Evolutionary conservation across 1,140 invertebrate genomes (phyloP).

Genomic region (Globodera rostochiensis): DNA sequence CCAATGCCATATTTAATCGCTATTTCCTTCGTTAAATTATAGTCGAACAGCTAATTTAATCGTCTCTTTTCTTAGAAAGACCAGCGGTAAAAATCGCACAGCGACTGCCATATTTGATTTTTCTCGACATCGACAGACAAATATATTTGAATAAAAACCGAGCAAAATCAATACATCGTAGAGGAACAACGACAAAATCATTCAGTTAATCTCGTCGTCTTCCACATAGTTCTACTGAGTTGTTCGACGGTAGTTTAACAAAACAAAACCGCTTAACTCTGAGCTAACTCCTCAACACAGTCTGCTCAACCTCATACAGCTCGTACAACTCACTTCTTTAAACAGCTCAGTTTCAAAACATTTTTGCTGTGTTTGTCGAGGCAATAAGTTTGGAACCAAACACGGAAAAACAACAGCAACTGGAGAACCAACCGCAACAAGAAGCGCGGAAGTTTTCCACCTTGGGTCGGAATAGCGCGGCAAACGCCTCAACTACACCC

Average conservation of each 20-base stretch:
- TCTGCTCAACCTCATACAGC: neutral
- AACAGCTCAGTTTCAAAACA: neutral
- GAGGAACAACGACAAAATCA: too few species aligned
- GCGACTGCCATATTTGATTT: neutral
- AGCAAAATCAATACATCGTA: too few species aligned
- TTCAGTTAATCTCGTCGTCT: neutral
- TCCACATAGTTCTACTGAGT: neutral
- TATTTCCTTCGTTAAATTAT: too few species aligned
- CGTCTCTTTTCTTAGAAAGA: too few species aligned
- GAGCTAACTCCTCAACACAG: neutral
- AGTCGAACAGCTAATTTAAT: too few species aligned
- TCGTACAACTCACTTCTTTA: neutral
- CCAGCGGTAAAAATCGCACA: too few species aligned
- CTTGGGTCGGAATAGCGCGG: neutral
- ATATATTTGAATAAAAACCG: too few species aligned
- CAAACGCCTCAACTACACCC: constrained; percentile 12
- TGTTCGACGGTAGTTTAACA: neutral
- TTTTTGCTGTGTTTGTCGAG: neutral
- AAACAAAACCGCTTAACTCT: neutral
- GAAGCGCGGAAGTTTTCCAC: neutral
- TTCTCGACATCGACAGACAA: too few species aligned
- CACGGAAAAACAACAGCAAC: constrained; percentile 1
- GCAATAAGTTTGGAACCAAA: neutral
- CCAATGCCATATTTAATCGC: too few species aligned
- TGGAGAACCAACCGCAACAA: neutral